Percentiles rank a stretch among this genome's conserved stretches.
phyloP scores from a whole-genome alignment of 2,797 vertebrate species.

The Eulemur mongoz region DNA sequence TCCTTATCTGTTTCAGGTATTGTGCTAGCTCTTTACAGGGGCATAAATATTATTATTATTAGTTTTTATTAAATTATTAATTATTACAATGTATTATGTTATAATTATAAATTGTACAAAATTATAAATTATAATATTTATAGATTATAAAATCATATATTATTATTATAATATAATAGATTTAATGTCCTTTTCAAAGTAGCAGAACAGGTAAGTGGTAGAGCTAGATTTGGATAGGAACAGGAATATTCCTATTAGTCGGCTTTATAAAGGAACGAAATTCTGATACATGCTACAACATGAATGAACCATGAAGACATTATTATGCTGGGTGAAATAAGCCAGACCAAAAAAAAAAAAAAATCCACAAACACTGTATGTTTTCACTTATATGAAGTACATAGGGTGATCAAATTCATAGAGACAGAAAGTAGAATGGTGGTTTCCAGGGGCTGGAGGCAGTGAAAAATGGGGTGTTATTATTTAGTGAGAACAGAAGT shows the following conservation, averaged over 20 bases:
- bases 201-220: neutral
- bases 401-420: neutral
- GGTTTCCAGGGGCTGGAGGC: neutral
- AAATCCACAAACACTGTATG: neutral
- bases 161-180: neutral
- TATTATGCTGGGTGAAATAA: neutral
- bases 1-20: neutral
- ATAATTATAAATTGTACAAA: no score
- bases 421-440: neutral
- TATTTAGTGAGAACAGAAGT: neutral
- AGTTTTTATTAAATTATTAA: no score
- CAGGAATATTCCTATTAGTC: neutral
- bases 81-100: no score
- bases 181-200: neutral
- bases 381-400: neutral
- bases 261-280: neutral
- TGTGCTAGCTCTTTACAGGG: neutral
- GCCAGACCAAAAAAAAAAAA: neutral
- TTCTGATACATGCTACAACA: neutral
- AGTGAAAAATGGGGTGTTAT: neutral
- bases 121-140: no score
- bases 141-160: no score
- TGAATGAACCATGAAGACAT: neutral
- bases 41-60: no score
- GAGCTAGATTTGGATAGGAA: neutral